These are phyloP conservation scores for Eudemis profundana DNA, from an alignment of 2,888 invertebrate species.

Conservation along the genomic window DNA sequence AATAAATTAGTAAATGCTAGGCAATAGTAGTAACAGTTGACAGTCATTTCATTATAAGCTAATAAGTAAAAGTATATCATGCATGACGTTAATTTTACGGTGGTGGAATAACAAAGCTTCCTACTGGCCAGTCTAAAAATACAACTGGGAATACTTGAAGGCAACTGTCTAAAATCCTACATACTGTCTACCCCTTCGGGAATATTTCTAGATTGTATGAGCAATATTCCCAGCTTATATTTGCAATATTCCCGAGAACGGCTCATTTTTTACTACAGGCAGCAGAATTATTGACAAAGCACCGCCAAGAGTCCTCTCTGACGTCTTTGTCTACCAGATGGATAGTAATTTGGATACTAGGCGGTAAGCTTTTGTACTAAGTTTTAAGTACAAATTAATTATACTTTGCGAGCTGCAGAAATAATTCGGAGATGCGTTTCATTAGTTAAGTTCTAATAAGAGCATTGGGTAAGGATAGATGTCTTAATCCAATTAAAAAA, in stretches of 20 bases:
- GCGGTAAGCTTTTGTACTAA: neutral
- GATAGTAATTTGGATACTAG: neutral
- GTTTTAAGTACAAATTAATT: neutral
- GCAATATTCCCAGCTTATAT: too few relatives aligned
- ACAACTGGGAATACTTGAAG: conserved; percentile 25
- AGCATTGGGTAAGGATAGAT: neutral
- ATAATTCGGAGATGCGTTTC: neutral
- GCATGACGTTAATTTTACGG: conserved; percentile 5
- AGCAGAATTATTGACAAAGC: too few relatives aligned
- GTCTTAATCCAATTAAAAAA: neutral
- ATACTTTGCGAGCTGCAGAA: neutral
- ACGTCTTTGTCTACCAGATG: neutral
- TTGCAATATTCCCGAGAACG: too few relatives aligned
- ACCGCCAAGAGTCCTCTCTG: too few relatives aligned
- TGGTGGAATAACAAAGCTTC: conserved; percentile 17
- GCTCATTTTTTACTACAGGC: too few relatives aligned
- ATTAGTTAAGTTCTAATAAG: neutral
- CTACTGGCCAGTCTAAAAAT: neutral
- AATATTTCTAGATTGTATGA: neutral
- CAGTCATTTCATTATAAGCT: conserved; percentile 17
- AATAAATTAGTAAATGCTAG: conserved; percentile 19
- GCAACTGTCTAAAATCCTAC: too few relatives aligned
- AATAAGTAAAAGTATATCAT: neutral
- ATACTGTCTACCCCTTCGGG: too few relatives aligned
- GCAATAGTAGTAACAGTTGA: conserved; percentile 20